Percentiles rank a stretch among this genome's conserved stretches.
These are phyloP conservation scores for Sipha flava DNA, from an alignment of 1,140 invertebrate genomes.

Conservation along the genomic window DNA sequence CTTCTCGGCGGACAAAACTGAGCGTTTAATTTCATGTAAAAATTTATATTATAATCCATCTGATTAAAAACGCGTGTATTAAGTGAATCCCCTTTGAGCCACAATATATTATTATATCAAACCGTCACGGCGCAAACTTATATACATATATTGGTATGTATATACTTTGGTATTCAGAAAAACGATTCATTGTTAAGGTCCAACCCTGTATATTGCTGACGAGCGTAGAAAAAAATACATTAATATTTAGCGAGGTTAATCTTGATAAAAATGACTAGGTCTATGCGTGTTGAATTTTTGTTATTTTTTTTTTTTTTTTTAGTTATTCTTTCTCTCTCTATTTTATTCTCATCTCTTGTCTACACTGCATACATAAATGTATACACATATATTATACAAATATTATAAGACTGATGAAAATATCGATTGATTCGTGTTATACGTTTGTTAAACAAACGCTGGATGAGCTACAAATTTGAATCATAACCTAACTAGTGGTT, in stretches of 20 bases:
- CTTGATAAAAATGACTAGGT: not conserved
- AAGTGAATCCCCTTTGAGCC: not conserved
- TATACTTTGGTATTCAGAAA: not conserved
- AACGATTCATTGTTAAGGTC: not conserved
- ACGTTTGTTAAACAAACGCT: too few species aligned
- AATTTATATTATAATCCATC: not conserved
- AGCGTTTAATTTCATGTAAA: not conserved
- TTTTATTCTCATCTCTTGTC: not conserved
- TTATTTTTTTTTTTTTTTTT: not conserved
- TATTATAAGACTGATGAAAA: too few species aligned
- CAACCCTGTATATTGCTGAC: not conserved
- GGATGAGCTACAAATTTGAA: too few species aligned
- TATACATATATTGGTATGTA: not conserved
- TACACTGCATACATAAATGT: too few species aligned
- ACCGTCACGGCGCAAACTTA: too few species aligned
- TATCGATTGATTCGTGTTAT: too few species aligned
- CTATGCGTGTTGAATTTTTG: not conserved
- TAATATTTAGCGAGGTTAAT: not conserved
- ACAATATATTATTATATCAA: not conserved
- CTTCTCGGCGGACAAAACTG: not conserved
- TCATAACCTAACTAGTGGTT: too few species aligned
- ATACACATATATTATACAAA: too few species aligned
- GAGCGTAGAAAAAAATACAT: not conserved
- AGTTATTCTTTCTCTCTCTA: too few species aligned
- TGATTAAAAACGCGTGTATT: not conserved